Evolutionary conservation across 2,113 vertebrate species (phyloP).

Genomic region (Octodon degus): DNA sequence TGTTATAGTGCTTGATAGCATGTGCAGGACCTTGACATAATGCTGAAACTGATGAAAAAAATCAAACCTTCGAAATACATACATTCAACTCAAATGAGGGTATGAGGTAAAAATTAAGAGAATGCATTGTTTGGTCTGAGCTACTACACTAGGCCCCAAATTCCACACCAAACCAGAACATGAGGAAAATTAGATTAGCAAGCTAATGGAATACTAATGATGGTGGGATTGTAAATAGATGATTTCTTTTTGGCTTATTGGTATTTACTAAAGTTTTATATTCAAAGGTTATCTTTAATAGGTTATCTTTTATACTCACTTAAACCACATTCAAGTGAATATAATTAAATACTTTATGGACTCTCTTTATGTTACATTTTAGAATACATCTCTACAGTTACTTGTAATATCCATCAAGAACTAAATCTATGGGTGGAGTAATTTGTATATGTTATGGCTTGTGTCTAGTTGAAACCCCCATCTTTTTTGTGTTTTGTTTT

Average conservation of each 20-base stretch:
- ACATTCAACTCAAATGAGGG: background rate
- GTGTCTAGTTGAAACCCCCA: too few relatives aligned
- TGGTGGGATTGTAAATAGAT: background rate
- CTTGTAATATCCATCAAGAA: conserved; percentile 11
- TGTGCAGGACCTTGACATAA: background rate
- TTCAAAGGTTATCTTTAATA: background rate
- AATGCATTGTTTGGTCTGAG: background rate
- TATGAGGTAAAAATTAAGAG: background rate
- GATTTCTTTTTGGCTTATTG: background rate
- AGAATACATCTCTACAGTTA: background rate
- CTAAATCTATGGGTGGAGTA: background rate
- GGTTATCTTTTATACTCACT: background rate
- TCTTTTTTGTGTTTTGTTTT: too few relatives aligned
- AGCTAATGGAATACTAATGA: background rate
- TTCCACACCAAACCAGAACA: background rate
- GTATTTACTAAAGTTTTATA: background rate
- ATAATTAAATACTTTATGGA: background rate
- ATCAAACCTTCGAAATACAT: background rate
- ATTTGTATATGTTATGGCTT: background rate
- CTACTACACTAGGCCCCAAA: background rate
- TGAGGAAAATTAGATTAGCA: background rate
- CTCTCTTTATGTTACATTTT: background rate
- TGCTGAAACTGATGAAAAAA: too few relatives aligned
- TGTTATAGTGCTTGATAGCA: background rate
- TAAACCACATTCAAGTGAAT: background rate